Percentiles rank a stretch among this genome's conserved stretches.
These are phyloP conservation scores for Podarcis cretensis DNA, from an alignment of 2,113 vertebrate genomes.

Conservation along the genomic window DNA sequence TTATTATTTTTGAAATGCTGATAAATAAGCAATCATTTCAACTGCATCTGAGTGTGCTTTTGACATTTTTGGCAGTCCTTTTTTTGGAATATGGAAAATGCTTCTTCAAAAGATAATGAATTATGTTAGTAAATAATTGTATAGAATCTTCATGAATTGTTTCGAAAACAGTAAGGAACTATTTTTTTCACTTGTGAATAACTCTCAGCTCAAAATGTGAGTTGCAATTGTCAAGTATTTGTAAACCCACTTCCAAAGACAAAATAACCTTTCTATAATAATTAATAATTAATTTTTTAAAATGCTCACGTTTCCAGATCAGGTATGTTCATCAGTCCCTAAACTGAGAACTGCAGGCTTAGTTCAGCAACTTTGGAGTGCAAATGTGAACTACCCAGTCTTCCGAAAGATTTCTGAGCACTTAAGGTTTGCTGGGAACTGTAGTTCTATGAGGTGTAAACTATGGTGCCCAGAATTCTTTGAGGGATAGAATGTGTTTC, in stretches of 20 bases:
- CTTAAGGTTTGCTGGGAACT: no score
- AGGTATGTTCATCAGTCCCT: not conserved
- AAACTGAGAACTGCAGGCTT: no score
- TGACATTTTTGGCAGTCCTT: not conserved
- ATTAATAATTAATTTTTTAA: not conserved
- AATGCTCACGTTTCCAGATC: not conserved
- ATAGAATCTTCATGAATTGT: not conserved
- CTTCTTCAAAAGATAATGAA: not conserved
- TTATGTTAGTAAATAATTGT: conserved; percentile 12
- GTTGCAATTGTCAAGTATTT: not conserved
- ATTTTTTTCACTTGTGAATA: not conserved
- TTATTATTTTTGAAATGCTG: conserved; percentile 38
- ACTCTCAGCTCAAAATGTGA: not conserved
- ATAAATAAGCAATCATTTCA: not conserved
- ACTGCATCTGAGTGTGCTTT: not conserved
- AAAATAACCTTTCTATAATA: conserved; percentile 10
- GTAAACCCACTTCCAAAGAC: not conserved
- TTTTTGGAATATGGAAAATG: conserved; percentile 15
- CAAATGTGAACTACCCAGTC: no score
- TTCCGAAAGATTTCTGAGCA: no score
- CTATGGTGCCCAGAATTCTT: no score
- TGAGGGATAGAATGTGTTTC: no score
- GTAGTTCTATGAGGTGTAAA: no score
- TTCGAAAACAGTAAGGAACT: not conserved
- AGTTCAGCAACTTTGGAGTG: no score